phyloP scores from a whole-genome alignment of 2,113 vertebrate genomes.

The Phoenicopterus ruber region DNA sequence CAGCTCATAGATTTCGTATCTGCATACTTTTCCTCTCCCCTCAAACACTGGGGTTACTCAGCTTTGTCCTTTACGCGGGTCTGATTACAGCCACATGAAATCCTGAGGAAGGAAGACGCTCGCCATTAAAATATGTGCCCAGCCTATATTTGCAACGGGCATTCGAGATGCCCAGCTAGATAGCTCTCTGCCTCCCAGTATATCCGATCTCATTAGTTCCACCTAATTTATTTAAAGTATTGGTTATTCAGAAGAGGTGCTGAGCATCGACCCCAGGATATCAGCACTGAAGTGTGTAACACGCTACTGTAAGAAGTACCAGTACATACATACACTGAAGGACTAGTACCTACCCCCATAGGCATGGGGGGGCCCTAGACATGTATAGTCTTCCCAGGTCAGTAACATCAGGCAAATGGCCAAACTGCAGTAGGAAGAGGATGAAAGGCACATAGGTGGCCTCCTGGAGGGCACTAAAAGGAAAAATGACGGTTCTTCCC shows the following conservation, averaged over 20 bases:
- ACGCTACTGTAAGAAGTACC: not conserved
- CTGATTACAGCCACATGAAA: not conserved
- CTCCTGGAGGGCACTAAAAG: not conserved
- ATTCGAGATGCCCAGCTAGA: not conserved
- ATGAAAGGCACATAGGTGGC: not conserved
- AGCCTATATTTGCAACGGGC: not conserved
- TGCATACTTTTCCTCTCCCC: not conserved
- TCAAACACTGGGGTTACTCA: not conserved
- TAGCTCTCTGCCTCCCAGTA: not conserved
- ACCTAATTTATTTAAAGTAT: not conserved
- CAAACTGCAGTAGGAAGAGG: not conserved
- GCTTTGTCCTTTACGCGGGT: not conserved
- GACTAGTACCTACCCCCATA: not conserved
- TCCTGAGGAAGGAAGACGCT: not conserved
- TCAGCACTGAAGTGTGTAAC: not conserved
- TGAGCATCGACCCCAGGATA: not conserved
- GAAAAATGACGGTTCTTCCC: not conserved
- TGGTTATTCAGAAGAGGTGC: not conserved
- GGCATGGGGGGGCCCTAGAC: too few species aligned
- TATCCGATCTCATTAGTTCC: not conserved
- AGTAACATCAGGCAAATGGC: not conserved
- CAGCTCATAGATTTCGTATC: slow-evolving; percentile 7
- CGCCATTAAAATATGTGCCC: slow-evolving; percentile 18
- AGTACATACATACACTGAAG: not conserved
- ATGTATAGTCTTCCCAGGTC: not conserved